Conservation (phyloP, 2,888 invertebrate species). For the Ornithoptera priamus region DNA sequence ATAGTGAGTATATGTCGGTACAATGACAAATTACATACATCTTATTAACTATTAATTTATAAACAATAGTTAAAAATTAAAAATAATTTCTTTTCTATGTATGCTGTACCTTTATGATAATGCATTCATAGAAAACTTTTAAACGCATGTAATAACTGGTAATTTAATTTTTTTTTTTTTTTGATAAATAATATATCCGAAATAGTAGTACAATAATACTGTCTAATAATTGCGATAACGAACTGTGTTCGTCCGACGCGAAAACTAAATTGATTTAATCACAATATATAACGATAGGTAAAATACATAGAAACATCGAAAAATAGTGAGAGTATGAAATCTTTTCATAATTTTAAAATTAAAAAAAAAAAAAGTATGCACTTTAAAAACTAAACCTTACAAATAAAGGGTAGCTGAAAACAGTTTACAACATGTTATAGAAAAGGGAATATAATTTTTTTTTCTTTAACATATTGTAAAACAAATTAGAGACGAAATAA, state of each 20-base stretch:
- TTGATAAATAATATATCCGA: not conserved
- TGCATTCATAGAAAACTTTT: not conserved
- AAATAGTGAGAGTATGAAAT: conserved; percentile 1
- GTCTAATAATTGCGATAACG: not conserved
- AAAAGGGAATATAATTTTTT: not conserved
- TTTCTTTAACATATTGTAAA: not conserved
- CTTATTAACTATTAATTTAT: not conserved
- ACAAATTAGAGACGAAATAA: conserved; percentile 15
- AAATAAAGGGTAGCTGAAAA: not conserved
- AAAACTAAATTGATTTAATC: conserved; percentile 14
- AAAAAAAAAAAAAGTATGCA: not conserved
- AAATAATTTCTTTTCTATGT: not conserved
- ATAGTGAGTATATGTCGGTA: conserved; percentile 26
- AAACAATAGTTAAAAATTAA: not conserved
- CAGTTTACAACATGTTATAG: conserved; percentile 5
- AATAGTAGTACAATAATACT: not conserved
- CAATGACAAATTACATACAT: conserved; percentile 19
- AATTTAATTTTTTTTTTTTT: not conserved
- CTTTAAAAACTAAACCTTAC: not conserved
- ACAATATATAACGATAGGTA: conserved; percentile 4
- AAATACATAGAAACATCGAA: conserved; percentile 19
- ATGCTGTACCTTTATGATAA: not conserved
- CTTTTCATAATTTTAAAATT: not conserved
- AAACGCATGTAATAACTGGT: not conserved
- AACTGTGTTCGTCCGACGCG: conserved; percentile 1